These are phyloP conservation scores for Smittia sp. DNA, from an alignment of 2,888 invertebrate species.

Conservation along the genomic window DNA sequence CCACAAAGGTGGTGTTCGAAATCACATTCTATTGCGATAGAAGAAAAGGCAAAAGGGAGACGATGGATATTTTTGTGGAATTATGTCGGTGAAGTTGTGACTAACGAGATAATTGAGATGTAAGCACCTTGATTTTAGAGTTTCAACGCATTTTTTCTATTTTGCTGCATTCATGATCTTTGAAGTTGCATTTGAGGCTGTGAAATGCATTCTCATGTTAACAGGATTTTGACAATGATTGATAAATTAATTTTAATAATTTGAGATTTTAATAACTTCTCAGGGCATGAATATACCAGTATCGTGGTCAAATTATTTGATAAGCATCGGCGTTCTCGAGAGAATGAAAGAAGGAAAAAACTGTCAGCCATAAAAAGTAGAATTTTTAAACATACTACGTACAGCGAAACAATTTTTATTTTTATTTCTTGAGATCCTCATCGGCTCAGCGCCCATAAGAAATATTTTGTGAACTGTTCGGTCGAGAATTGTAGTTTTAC, in stretches of 20 bases:
- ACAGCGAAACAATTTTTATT: too few species aligned
- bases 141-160: neutral
- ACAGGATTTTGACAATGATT: too few species aligned
- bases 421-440: too few species aligned
- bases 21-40: neutral
- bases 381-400: too few species aligned
- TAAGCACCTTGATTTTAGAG: neutral
- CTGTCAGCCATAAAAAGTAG: too few species aligned
- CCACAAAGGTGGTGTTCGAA: too few species aligned
- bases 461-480: neutral
- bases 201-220: too few species aligned
- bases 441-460: too few species aligned
- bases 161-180: neutral
- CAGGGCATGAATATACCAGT: neutral
- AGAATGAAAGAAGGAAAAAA: too few species aligned
- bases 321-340: too few species aligned
- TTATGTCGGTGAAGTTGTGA: conserved; percentile 21
- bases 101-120: conserved; percentile 39
- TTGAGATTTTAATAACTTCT: neutral
- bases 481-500: neutral
- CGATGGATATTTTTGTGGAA: neutral
- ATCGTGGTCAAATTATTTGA: neutral
- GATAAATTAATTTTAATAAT: too few species aligned
- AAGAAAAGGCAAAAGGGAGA: neutral
- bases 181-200: neutral